Evolutionary conservation across 2,888 invertebrate genomes (phyloP), one percentile per base, ranked within the genome.

Genomic region (Caradrina kadenii): DNA sequence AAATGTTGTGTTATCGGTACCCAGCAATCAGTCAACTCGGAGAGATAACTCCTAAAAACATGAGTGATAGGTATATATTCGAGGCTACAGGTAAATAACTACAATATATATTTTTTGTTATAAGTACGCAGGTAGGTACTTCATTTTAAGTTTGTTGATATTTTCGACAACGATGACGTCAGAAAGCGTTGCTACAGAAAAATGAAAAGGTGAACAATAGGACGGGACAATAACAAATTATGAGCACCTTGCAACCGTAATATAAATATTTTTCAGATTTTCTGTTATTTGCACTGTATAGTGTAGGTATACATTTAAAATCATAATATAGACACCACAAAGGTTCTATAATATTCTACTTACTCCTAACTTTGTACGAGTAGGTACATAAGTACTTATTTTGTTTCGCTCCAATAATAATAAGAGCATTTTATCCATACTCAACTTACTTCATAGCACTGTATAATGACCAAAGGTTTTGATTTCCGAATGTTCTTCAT

Each of bases 391-490:
- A 15, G 55, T 81, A 81, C 77, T 76, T 79, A 74, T 83, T 76
- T 82, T 79, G 82, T 80, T 84, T 83, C 88, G 88, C 89, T 90
- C 88, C 78, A 87, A 84, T 89, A 88, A 85, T 78, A 85, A 79
- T 65, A 66, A 76, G 69, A 74, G 76, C 68, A 78, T 59, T 68
- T 73, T 64, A 77, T 73, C 65, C 64, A 63, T 67, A 79, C 69
- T 76, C 58, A 84, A 96, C 96, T 96, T 94, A 97, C 96, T 96
- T 96, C 96, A 85, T 96, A 97, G 86, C 96, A 96, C 89, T 96
- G 96, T 82, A 97, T 95, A 67, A 96, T 91, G 83, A 97, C 96
- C 74, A 96, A 86, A 60, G 96, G 96, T 87, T 96, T 96, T 19
- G 91, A 90, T 87, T 91, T 93, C 31, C 71, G 72, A 80, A 84